Evolutionary conservation across 2,888 invertebrate genomes (phyloP).

Genomic region (Hipparchia sbordonii): DNA sequence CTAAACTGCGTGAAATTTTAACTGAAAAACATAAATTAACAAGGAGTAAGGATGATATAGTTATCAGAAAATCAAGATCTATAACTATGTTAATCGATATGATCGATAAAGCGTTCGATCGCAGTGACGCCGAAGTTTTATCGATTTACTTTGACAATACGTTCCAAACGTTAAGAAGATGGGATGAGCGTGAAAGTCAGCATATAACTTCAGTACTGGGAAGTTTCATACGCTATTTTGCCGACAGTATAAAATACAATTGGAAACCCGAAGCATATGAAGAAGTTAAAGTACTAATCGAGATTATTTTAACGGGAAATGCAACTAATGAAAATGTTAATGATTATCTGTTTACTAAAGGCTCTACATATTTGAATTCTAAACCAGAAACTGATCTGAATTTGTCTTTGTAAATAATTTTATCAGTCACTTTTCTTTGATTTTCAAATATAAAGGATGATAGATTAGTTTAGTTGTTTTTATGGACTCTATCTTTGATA

Average conservation of each 20-base stretch:
- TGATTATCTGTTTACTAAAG: slow-evolving; percentile 46
- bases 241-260: slow-evolving; percentile 42
- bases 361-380: slow-evolving; percentile 48
- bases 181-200: slow-evolving; percentile 35
- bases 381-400: not conserved
- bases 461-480: too few relatives aligned
- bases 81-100: slow-evolving; percentile 53
- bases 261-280: slow-evolving; percentile 43
- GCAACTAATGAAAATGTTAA: slow-evolving; percentile 34
- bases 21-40: slow-evolving; percentile 46
- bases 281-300: slow-evolving; percentile 51
- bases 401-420: not conserved
- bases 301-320: slow-evolving; percentile 45
- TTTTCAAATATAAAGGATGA: not conserved
- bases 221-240: slow-evolving; percentile 43
- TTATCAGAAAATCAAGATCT: slow-evolving; percentile 45
- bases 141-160: slow-evolving; percentile 44
- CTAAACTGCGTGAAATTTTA: slow-evolving; percentile 41
- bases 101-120: slow-evolving; percentile 50
- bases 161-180: slow-evolving; percentile 42
- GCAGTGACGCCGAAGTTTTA: slow-evolving; percentile 43
- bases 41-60: slow-evolving; percentile 33
- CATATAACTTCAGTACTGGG: slow-evolving; percentile 41
- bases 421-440: not conserved
- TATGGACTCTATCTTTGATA: too few relatives aligned